Base-by-base conservation (phyloP, 2,888 invertebrate species). In the Pammene fasciana region DNA sequence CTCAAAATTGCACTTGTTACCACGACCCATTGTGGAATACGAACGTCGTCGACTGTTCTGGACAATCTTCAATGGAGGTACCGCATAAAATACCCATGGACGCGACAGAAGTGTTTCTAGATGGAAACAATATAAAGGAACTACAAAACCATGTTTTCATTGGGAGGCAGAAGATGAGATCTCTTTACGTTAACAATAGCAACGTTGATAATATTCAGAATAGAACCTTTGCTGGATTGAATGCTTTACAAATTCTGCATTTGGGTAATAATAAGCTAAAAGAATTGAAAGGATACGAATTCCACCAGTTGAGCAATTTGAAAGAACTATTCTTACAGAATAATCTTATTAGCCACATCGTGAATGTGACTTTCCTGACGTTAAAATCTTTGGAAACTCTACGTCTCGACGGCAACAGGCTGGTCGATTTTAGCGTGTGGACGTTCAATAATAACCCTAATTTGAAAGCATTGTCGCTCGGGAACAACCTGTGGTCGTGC, bases 21-120 rank as follows among this genome's bases (percentile, higher is more conserved):
- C 97, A 98, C 87, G 98, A 99, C 84, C 97, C 97, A 85, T 95
- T 97, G 74, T 98, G 98, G 97, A 96, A 96, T 78, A 97, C 97
- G 65, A 98, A 97, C 87, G 97, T 97, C 52, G 97, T 98, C 57
- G 98, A 98, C 86, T 98, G 98, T 88, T 97, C 97, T 75, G 95
- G 95, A 14, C 96, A 97, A 86, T 94, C 94, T 81, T 95, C 96
- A 79, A 91, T 93, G 72, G 95, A 96, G 85, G 95, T 98, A 78
- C 98, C 98, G 0, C 94, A 95, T 45, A 95, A 96, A 78, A 96
- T 99, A 81, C 99, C 99, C 1, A 97, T 98, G 96, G 98, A 98
- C 83, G 97, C 97, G 8, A 98, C 98, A 8, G 97, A 98, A 84
- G 95, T 99, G 72, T 97, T 97, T 86, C 92, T 99, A 80, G 98